A percentile compares a stretch with the other conserved stretches of the same genome.
Evolutionary conservation across 2,113 vertebrate species (phyloP).

Genomic region (Phalacrocorax aristotelis): DNA sequence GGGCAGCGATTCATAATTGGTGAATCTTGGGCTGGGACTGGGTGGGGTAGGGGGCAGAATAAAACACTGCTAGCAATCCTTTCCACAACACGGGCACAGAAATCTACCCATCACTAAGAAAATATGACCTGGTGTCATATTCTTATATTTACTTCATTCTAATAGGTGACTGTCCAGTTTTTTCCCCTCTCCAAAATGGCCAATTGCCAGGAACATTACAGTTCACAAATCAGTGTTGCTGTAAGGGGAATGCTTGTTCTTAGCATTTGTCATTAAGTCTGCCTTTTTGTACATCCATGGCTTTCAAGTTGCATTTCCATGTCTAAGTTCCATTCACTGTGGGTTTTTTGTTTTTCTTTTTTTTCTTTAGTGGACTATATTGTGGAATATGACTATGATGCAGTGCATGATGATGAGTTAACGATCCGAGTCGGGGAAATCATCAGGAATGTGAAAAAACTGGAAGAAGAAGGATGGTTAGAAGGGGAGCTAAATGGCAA

Average conservation of each 20-base stretch:
- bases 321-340: neutral
- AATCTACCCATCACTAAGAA: neutral
- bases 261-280: neutral
- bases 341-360: neutral
- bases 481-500: slow-evolving; percentile 92
- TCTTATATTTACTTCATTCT: neutral
- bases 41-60: rapidly evolving
- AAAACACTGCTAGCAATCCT: neutral
- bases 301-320: neutral
- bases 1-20: neutral
- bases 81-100: neutral
- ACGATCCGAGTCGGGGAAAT: slow-evolving; percentile 88
- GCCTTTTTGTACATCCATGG: neutral
- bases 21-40: neutral
- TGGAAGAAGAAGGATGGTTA: slow-evolving; percentile 96
- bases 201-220: neutral
- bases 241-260: neutral
- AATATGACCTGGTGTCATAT: neutral
- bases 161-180: neutral
- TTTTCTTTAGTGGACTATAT: slow-evolving; percentile 85
- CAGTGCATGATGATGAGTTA: slow-evolving; percentile 92
- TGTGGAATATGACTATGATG: slow-evolving; percentile 93
- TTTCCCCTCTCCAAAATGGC: neutral
- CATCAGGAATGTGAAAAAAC: slow-evolving; percentile 89
- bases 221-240: neutral